Percentiles rank a stretch among this genome's conserved stretches.
Evolutionary conservation across 2,113 vertebrate genomes (phyloP).

Genomic region (Carettochelys insculpta): DNA sequence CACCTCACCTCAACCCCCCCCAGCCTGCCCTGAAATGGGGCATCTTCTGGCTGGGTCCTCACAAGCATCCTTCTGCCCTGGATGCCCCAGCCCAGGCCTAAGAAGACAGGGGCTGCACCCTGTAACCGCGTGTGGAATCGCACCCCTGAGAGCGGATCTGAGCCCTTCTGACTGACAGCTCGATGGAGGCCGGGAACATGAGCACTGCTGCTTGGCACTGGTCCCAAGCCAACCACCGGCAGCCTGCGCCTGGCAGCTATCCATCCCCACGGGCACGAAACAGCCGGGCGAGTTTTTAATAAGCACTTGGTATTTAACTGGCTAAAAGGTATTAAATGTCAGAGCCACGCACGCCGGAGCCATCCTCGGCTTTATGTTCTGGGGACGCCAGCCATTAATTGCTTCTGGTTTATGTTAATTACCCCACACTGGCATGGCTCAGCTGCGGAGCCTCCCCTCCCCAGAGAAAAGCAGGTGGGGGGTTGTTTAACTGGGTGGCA

Average conservation of each 20-base stretch:
- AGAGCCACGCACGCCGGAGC: conserved; percentile 2
- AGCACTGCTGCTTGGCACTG: neutral
- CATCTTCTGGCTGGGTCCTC: neutral
- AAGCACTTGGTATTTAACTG: conserved; percentile 43
- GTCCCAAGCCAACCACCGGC: neutral
- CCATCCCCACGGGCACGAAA: neutral
- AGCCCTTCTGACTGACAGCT: neutral
- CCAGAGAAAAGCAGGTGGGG: too few species aligned
- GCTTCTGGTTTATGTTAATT: conserved; percentile 29
- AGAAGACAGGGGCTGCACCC: neutral
- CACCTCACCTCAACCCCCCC: neutral
- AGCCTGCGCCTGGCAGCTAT: neutral
- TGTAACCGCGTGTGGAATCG: too few species aligned
- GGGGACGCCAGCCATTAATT: conserved; percentile 29
- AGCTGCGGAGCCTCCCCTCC: too few species aligned
- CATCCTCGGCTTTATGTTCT: conserved; percentile 11
- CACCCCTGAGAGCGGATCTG: fast-evolving
- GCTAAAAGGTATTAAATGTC: conserved; percentile 45
- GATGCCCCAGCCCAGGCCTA: neutral
- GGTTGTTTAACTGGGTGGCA: too few species aligned
- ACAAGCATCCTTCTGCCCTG: neutral
- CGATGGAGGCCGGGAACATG: neutral
- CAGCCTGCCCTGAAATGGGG: too few species aligned
- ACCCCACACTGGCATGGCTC: neutral
- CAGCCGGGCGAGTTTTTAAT: conserved; percentile 29